A percentile compares a stretch with the other conserved stretches of the same genome.
These are phyloP conservation scores for Rhaphigaster nebulosa DNA, from an alignment of 2,888 invertebrate species.

Conservation along the genomic window DNA sequence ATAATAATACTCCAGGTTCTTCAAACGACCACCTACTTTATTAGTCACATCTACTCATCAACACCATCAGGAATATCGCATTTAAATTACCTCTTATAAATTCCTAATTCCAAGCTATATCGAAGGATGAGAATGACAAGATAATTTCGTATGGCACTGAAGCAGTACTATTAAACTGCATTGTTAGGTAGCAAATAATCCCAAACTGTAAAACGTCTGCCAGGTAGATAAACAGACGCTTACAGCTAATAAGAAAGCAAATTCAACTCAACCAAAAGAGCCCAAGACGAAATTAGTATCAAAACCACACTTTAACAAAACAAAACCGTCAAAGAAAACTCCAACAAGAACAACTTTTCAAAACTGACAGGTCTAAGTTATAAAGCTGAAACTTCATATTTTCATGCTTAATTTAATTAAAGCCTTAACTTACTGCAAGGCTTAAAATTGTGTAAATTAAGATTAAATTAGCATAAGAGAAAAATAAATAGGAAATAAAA, in stretches of 20 bases:
- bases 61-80: too few relatives aligned
- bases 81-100: too few relatives aligned
- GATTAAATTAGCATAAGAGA: not conserved
- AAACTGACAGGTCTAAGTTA: not conserved
- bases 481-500: too few relatives aligned
- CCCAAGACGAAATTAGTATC: not conserved
- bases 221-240: not conserved
- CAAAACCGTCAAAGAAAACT: constrained; percentile 5
- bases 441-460: not conserved
- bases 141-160: too few relatives aligned
- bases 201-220: not conserved
- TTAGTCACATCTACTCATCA: too few relatives aligned
- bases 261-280: not conserved
- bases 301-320: not conserved
- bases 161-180: too few relatives aligned
- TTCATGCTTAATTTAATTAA: not conserved
- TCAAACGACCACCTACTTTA: too few relatives aligned
- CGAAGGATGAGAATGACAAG: too few relatives aligned
- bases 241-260: not conserved
- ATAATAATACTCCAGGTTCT: too few relatives aligned
- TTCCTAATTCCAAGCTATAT: too few relatives aligned
- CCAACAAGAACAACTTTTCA: not conserved
- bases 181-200: too few relatives aligned
- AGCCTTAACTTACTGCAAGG: not conserved
- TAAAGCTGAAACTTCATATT: not conserved